Percentiles rank a stretch among this genome's conserved stretches.
Conservation (phyloP, 2,113 vertebrate species). For the Brachyhypopomus occidentalis region DNA sequence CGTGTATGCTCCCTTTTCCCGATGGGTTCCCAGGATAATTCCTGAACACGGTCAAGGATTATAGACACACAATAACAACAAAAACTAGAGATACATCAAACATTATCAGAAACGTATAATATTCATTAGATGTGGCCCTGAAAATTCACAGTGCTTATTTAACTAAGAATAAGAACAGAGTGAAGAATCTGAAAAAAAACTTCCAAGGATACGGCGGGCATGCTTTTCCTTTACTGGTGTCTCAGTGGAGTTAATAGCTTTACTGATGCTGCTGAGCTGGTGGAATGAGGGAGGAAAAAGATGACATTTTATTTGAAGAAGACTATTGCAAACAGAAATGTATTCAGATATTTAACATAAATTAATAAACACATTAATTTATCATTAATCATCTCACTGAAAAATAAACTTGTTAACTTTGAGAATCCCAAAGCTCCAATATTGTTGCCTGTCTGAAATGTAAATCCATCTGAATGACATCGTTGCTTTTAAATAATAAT, state of each 20-base stretch:
- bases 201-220: constrained; percentile 91
- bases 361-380: too few relatives aligned
- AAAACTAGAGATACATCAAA: neutral
- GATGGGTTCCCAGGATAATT: constrained; percentile 94
- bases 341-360: too few relatives aligned
- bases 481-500: too few relatives aligned
- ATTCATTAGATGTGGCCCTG: neutral
- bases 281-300: constrained; percentile 35
- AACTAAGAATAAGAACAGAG: neutral
- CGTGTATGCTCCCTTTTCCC: constrained; percentile 94
- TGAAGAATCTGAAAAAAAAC: neutral
- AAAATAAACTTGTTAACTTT: too few relatives aligned
- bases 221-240: constrained; percentile 97
- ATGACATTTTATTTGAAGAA: constrained; percentile 53
- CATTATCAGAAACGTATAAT: neutral
- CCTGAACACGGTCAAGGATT: constrained; percentile 78
- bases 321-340: too few relatives aligned
- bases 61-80: neutral
- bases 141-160: neutral
- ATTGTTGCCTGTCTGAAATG: too few relatives aligned
- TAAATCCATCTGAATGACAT: too few relatives aligned
- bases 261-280: constrained; percentile 95
- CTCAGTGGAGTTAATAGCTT: constrained; percentile 92
- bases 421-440: too few relatives aligned
- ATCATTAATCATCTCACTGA: too few relatives aligned